phyloP scores from a whole-genome alignment of 2,888 invertebrate genomes.

The Dugesia japonica region DNA sequence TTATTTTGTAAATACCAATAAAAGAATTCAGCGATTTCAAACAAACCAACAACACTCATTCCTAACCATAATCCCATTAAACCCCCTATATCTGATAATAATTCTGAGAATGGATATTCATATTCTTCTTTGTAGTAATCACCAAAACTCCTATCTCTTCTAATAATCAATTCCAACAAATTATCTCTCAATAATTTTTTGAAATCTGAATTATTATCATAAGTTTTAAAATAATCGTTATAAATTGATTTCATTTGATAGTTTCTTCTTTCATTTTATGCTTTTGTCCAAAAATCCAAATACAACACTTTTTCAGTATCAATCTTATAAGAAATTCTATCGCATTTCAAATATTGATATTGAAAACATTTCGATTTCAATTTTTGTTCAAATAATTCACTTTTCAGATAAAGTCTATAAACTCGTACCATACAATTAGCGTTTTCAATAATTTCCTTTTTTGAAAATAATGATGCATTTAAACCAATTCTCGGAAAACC shows the following conservation, averaged over 20 bases:
- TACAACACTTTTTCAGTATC: neutral
- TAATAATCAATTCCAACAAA: neutral
- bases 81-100: constrained; percentile 8
- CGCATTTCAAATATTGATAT: neutral
- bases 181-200: neutral
- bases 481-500: neutral
- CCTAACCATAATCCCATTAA: constrained; percentile 17
- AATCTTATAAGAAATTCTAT: neutral
- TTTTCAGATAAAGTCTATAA: neutral
- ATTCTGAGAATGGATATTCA: constrained; percentile 21
- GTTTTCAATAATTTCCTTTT: neutral
- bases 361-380: neutral
- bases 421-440: neutral
- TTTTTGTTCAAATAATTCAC: neutral
- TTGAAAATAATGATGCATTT: neutral
- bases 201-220: neutral
- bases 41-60: constrained; percentile 20
- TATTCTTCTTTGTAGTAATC: neutral
- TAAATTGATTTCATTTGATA: neutral
- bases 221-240: neutral
- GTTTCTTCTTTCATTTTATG: neutral
- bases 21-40: neutral
- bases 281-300: neutral
- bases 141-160: neutral
- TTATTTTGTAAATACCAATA: no score